Evolutionary conservation across 1,140 invertebrate genomes (phyloP), one percentile per base, ranked within the genome.

Genomic region (Ephestia elutella): DNA sequence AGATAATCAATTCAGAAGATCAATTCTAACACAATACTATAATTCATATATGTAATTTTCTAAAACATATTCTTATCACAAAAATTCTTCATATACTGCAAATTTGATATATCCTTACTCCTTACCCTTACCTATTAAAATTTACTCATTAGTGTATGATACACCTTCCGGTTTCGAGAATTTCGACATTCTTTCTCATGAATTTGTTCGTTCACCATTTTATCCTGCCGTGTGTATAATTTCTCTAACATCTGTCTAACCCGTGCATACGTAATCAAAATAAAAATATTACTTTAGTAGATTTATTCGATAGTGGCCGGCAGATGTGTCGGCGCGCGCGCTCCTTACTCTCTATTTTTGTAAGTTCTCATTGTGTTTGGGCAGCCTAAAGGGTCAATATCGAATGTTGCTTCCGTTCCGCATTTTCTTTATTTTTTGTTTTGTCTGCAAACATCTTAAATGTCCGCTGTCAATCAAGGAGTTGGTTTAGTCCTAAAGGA

Each of bases 251-350:
- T 84, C 84, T 86, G 84, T 78, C 80, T 75, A 83, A 82, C 77
- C 80, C 82, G 78, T 78, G 78, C 78, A 77, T 63, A 70, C 80
- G 80, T 87, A 87, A 87, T 87, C 82, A 87, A 86, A 86, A 87
- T 87, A 84, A 87, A 87, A 87, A 87, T 87, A 87, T 86, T 86
- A 87, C 86, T 86, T 84, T 86, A 83, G 80, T 84, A 87, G 82
- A 87, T 87, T 87, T 87, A 86, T 86, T 80, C 71, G 84, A 87
- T 87, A 86, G 82, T 82, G 80, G 68, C 71, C 81, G 80, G 81
- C 84, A 87, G 84, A 87, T 87, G 84, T 78, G 71, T 70, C 68
- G 80, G 78, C 79, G 70, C 71, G 75, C 66, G 70, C 66, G 66
- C 35, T 80, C 74, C 66, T 67, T 60, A 59, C 73, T 80, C 75